phyloP scores from a whole-genome alignment of 1,140 invertebrate genomes.

The Zaprionus nigranus region DNA sequence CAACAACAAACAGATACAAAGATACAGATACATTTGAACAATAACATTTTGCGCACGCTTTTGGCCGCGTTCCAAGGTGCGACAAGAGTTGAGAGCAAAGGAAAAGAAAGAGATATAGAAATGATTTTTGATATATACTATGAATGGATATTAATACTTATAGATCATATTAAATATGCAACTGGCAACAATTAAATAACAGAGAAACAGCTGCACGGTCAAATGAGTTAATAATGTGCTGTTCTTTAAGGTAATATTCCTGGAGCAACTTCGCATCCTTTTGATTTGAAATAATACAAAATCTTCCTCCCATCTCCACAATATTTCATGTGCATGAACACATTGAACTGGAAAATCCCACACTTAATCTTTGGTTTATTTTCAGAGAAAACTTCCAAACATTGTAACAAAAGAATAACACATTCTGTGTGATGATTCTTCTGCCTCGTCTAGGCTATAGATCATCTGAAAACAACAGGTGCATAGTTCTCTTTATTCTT shows the following conservation, averaged over 20 bases:
- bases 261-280: neutral
- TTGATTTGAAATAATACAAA: neutral
- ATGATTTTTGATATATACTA: conserved; percentile 13
- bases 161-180: conserved; percentile 38
- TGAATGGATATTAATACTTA: conserved; percentile 10
- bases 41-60: conserved; percentile 81
- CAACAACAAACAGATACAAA: conserved; percentile 2
- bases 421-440: neutral
- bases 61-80: conserved; percentile 66
- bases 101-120: conserved; percentile 33
- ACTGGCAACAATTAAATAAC: conserved; percentile 41
- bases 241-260: neutral
- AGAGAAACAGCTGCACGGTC: conserved; percentile 2
- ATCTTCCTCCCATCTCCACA: neutral
- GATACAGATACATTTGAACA: conserved; percentile 42
- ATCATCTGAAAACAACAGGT: conserved; percentile 25
- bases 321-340: neutral
- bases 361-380: neutral
- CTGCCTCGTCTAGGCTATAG: neutral
- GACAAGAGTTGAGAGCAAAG: conserved; percentile 10
- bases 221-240: neutral
- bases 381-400: neutral
- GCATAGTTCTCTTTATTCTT: conserved; percentile 11
- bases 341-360: neutral
- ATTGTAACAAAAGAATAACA: conserved; percentile 1